Evolutionary conservation across 2,888 invertebrate genomes (phyloP).

Genomic region (Lithophane leautieri): DNA sequence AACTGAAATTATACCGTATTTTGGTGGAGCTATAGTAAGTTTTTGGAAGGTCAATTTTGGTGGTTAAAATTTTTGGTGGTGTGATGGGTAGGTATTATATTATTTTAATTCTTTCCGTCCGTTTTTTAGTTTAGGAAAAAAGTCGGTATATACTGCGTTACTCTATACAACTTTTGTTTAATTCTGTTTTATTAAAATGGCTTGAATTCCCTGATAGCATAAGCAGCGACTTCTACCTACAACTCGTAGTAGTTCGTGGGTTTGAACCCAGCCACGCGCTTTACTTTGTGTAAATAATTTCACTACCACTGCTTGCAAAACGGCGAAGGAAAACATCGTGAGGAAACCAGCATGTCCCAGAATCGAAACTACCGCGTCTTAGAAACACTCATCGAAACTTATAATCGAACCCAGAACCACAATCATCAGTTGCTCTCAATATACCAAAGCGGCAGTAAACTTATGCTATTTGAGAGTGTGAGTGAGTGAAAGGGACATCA

Average conservation of each 20-base stretch:
- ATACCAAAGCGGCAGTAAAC: neutral
- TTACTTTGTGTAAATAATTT: too few relatives aligned
- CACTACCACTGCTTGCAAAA: too few relatives aligned
- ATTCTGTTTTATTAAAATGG: neutral
- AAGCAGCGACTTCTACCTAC: neutral
- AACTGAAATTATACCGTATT: conserved; percentile 15
- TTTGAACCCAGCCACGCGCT: too few relatives aligned
- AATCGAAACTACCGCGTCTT: too few relatives aligned
- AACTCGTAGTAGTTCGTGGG: too few relatives aligned
- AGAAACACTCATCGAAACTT: neutral
- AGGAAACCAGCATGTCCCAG: too few relatives aligned
- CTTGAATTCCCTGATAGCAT: neutral
- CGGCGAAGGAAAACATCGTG: too few relatives aligned
- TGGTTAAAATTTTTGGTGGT: conserved; percentile 9
- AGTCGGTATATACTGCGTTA: neutral
- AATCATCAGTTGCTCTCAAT: neutral
- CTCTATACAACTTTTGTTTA: neutral
- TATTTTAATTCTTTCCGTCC: neutral
- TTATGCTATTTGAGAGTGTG: neutral
- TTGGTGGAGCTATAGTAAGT: neutral
- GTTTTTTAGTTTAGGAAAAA: neutral
- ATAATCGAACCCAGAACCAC: neutral
- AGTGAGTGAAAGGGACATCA: conserved; percentile 41
- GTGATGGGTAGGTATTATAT: neutral
- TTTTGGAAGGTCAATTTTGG: neutral